Evolutionary conservation across 2,113 vertebrate species (phyloP), one percentile per base, ranked within the genome.

Genomic region (Phocoena sinus): DNA sequence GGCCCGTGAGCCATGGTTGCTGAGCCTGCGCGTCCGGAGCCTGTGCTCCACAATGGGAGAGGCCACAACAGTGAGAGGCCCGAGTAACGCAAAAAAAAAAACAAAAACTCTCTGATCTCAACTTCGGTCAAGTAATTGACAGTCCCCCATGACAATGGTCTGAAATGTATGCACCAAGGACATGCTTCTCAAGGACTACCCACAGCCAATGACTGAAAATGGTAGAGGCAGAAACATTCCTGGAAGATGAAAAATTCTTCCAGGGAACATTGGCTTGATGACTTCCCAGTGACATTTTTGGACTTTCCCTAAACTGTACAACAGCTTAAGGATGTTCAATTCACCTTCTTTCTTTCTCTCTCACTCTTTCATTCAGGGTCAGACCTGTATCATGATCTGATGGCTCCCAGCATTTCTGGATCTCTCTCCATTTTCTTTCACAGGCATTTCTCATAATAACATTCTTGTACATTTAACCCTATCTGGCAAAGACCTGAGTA

Each of bases 91-190:
- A 44, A 44, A 44, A 44, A 44, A 44, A 38, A 38, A 38, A 38
- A 38, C 3, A 38, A 38, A 38, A 38, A 44, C 15, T 47, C 53
- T 85, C 41, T 47, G 4, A 21, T 53, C 12, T 47, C 25, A 23
- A 3, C 3, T 17, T 26, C 25, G 33, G 3, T 9, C 53, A 53
- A 79, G 60, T 47, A 82, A 65, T 17, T 56, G 44, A 50, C 47
- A 26, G 2, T 47, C 53, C 58, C 38, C 38, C 7, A 23, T 2
- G 1, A 3, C 36, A 28, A 0, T 1, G 0, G 4, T 33, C 63
- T 53, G 26, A 89, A 86, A 77, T 85, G 25, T 25, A 53, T 87
- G 28, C 2, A 21, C 11, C 1, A 6, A 41, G 23, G 12, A 25
- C 3, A 8, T 60, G 26, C 3, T 89, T 31, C 65, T 71, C n/a